Base-by-base conservation (phyloP, 2,797 vertebrate genomes). In the Myotis daubentonii region DNA sequence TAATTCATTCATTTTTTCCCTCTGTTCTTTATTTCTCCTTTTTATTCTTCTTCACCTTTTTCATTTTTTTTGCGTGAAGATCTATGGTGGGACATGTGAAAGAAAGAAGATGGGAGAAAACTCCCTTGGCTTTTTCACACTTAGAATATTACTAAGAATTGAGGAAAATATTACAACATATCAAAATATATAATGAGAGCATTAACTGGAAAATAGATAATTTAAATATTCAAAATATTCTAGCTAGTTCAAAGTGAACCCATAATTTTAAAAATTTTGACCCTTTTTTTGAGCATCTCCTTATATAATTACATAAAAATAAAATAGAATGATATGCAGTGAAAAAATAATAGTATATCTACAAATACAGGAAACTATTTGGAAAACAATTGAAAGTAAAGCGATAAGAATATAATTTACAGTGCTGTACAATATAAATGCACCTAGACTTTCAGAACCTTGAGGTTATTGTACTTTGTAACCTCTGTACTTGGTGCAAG, bases 271-370 rank as follows among this genome's bases (percentile, higher is more conserved):
- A 19, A 88, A 65, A n/a, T 38, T 51, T 28, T 93, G 41, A 78
- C 15, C 7, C 28, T 68, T 51, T 47, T 10, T 10, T 28, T 72
- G 22, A 93, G 12, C 3, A 47, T 51, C 1, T 71, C 8, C 2
- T 75, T 53, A 57, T 53, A 17, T 68, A 93, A 83, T 80, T 90
- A 55, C 9, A 51, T n/a, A 47, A 23, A 10, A 74, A 70, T 71
- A 86, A 82, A 78, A 49, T 72, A n/a, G 23, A 79, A 41, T 81
- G 11, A 82, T 41, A 49, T 57, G 3, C 13, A 72, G 15, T 53
- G 57, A 47, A 87, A 83, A 92, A 93, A 75, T 57, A 93, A 87
- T 36, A 70, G 10, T 70, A 17, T 66, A 49, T 38, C 47, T 89
- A 83, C 5, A 82, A 75, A 76, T 55, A 72, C 5, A 49, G 36